Evolutionary conservation across 2,888 invertebrate genomes (phyloP).

Genomic region (Lasioglossum morio): DNA sequence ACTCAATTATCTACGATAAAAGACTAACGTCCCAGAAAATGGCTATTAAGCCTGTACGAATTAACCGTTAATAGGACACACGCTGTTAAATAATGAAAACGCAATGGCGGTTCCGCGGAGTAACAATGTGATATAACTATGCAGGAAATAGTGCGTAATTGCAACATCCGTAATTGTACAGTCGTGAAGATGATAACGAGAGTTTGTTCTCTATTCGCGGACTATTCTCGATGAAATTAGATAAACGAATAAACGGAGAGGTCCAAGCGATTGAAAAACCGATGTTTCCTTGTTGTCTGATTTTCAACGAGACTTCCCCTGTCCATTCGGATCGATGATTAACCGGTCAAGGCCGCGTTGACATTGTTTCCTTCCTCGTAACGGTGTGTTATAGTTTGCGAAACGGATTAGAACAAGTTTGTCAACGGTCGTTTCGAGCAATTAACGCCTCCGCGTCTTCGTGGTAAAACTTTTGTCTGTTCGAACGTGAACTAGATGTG

Average conservation of each 20-base stretch:
- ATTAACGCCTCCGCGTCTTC: constrained; percentile 61
- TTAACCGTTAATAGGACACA: background rate
- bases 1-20: background rate
- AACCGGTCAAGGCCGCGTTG: constrained; percentile 48
- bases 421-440: constrained; percentile 59
- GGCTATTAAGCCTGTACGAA: background rate
- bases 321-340: constrained; percentile 18
- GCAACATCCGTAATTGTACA: constrained; percentile 33
- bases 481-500: accelerated
- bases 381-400: constrained; percentile 73
- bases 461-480: constrained; percentile 64
- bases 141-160: constrained; percentile 48
- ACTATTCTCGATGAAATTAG: constrained; percentile 12
- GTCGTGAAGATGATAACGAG: constrained; percentile 14
- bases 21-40: constrained; percentile 5
- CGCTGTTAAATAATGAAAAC: constrained; percentile 18
- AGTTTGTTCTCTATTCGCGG: background rate
- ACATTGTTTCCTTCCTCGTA: constrained; percentile 48
- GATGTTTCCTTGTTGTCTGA: background rate
- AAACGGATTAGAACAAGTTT: constrained; percentile 71
- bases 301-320: too few relatives aligned
- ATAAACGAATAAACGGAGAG: constrained; percentile 47
- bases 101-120: constrained; percentile 7
- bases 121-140: constrained; percentile 58
- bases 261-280: background rate